Percentiles rank a stretch among this genome's conserved stretches.
Conservation (phyloP, 2,113 vertebrate species). For the Platysternon megacephalum region DNA sequence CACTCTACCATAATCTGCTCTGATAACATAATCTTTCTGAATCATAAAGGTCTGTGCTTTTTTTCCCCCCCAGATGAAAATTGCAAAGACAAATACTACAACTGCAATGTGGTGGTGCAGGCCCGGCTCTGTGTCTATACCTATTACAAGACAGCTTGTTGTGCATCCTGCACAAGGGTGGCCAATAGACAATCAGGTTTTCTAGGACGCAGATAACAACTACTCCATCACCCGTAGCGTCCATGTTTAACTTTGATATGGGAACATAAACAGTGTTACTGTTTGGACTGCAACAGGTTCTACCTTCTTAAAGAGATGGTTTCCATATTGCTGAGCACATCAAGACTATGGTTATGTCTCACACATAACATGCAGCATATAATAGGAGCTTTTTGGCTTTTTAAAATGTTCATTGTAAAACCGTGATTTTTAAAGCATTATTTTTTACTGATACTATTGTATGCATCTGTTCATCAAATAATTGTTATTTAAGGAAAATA, state of each 20-base stretch:
- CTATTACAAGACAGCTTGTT: slow-evolving; percentile 94
- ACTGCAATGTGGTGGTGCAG: slow-evolving; percentile 97
- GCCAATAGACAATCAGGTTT: slow-evolving; percentile 80
- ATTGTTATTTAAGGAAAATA: slow-evolving; percentile 30
- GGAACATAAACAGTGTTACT: neutral
- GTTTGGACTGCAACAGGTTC: neutral
- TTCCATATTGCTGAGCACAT: slow-evolving; percentile 24
- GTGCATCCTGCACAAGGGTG: slow-evolving; percentile 88
- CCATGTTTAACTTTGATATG: neutral
- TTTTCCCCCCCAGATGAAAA: slow-evolving; percentile 85
- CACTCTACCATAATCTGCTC: neutral
- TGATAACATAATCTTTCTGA: neutral
- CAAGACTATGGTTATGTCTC: slow-evolving; percentile 14
- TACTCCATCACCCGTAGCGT: neutral
- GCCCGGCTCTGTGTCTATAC: slow-evolving; percentile 95
- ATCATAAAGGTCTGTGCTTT: neutral
- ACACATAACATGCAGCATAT: slow-evolving; percentile 20
- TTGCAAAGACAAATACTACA: slow-evolving; percentile 95
- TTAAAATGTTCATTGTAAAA: slow-evolving; percentile 54
- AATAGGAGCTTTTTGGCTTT: slow-evolving; percentile 22
- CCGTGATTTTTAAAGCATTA: slow-evolving; percentile 6
- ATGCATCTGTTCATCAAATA: slow-evolving; percentile 29
- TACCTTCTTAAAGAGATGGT: slow-evolving; percentile 1
- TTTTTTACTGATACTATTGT: slow-evolving; percentile 9
- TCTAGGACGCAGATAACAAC: slow-evolving; percentile 85